A percentile compares a stretch with the other conserved stretches of the same genome.
Evolutionary conservation across 2,888 invertebrate species (phyloP).

Genomic region (Fragum fragum): DNA sequence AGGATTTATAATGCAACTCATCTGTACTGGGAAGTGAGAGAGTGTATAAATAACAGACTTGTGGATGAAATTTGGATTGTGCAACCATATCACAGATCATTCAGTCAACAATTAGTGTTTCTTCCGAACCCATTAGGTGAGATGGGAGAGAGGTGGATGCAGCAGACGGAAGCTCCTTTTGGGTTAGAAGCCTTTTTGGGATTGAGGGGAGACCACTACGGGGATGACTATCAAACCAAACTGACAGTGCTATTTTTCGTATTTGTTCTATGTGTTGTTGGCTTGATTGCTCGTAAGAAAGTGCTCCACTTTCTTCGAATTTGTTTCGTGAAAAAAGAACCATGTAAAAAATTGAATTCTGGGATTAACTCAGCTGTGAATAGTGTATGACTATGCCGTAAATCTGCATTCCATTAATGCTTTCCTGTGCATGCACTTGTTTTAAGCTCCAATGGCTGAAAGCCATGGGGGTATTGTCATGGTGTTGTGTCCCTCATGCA

Average conservation of each 20-base stretch:
- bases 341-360: conserved; percentile 60
- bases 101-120: conserved; percentile 61
- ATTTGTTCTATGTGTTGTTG: conserved; percentile 67
- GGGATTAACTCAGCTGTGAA: conserved; percentile 18
- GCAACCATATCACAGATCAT: conserved; percentile 76
- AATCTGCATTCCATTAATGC: background rate
- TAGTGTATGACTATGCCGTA: conserved; percentile 24
- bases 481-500: background rate
- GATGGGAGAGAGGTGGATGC: conserved; percentile 66
- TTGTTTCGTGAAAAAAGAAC: conserved; percentile 72
- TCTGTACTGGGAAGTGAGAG: conserved; percentile 77
- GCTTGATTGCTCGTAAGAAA: conserved; percentile 70
- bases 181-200: conserved; percentile 66
- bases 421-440: background rate
- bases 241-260: conserved; percentile 69
- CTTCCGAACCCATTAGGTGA: conserved; percentile 71
- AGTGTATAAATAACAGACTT: conserved; percentile 74
- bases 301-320: conserved; percentile 67
- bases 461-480: background rate
- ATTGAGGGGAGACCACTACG: conserved; percentile 62
- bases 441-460: too few species aligned
- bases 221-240: conserved; percentile 72
- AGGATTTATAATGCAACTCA: conserved; percentile 76
- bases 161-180: conserved; percentile 46
- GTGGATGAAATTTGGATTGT: conserved; percentile 77